phyloP scores from a whole-genome alignment of 2,888 invertebrate genomes.

The Allacma fusca region DNA sequence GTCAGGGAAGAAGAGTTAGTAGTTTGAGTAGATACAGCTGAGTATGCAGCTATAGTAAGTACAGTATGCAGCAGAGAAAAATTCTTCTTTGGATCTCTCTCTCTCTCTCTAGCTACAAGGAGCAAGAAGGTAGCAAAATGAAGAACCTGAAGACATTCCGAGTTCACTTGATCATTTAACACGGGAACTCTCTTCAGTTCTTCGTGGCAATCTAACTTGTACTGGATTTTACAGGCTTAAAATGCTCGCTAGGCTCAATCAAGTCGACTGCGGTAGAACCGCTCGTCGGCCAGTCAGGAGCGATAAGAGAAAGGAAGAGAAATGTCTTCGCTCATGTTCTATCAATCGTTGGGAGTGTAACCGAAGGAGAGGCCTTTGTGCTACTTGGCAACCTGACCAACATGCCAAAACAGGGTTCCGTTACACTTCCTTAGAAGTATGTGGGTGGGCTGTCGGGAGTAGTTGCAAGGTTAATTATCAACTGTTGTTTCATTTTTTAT shows the following conservation, averaged over 20 bases:
- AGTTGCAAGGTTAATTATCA: too few species aligned
- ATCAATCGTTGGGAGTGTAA: background rate
- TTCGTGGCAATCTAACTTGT: background rate
- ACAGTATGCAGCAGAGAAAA: background rate
- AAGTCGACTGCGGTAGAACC: background rate
- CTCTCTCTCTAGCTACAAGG: background rate
- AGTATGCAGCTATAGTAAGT: too few species aligned
- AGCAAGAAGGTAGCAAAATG: constrained; percentile 1
- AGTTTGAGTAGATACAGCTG: background rate
- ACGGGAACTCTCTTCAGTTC: background rate
- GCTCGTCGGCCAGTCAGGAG: background rate
- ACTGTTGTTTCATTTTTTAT: too few species aligned
- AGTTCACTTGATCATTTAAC: constrained; percentile 18
- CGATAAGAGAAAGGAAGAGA: constrained; percentile 13
- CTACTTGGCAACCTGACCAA: background rate
- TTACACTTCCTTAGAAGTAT: too few species aligned
- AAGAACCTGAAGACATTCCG: constrained; percentile 24
- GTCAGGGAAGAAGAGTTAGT: background rate
- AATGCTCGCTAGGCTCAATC: background rate
- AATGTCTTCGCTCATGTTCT: background rate
- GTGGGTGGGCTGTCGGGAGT: too few species aligned
- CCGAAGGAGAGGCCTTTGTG: background rate
- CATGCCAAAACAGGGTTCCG: too few species aligned
- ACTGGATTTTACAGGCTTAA: background rate
- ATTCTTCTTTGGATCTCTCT: background rate